Evolutionary conservation across 1,140 invertebrate genomes (phyloP).

Genomic region (Nylanderia fulva): DNA sequence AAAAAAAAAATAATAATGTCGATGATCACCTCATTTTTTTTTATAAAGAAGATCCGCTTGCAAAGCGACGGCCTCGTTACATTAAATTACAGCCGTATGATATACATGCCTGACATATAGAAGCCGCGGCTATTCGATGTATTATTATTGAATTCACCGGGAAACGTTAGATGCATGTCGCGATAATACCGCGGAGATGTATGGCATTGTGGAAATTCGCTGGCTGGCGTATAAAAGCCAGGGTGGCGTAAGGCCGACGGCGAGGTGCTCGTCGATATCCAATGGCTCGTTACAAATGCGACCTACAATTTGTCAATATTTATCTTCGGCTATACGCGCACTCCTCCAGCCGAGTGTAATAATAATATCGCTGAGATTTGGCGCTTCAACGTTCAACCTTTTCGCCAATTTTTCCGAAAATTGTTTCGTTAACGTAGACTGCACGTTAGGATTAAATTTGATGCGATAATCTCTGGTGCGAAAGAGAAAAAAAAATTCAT

Average conservation of each 20-base stretch:
- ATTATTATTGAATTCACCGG: conserved; percentile 59
- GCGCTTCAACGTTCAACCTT: background rate
- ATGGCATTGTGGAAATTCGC: conserved; percentile 58
- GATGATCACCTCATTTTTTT: too few relatives aligned
- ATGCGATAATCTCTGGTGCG: too few relatives aligned
- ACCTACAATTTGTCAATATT: conserved; percentile 59
- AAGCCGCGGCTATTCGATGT: conserved; percentile 29
- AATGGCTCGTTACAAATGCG: conserved; percentile 55
- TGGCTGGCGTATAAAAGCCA: conserved; percentile 8
- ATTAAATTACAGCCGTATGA: background rate
- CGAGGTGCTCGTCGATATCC: conserved; percentile 41
- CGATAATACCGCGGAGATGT: conserved; percentile 50
- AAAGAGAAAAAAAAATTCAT: too few relatives aligned
- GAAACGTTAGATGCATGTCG: conserved; percentile 38
- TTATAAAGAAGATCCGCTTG: too few relatives aligned
- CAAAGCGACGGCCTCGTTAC: background rate
- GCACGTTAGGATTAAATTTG: too few relatives aligned
- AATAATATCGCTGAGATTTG: conserved; percentile 23
- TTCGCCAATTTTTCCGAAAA: too few relatives aligned
- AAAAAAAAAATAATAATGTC: too few relatives aligned
- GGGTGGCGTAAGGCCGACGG: conserved; percentile 25
- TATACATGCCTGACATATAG: background rate
- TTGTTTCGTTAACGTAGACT: too few relatives aligned
- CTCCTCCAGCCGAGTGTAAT: conserved; percentile 13
- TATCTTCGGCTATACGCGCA: conserved; percentile 17